Evolutionary conservation across 2,113 vertebrate genomes (phyloP), one percentile per base, ranked within the genome.

Genomic region (Coregonus clupeaformis): DNA sequence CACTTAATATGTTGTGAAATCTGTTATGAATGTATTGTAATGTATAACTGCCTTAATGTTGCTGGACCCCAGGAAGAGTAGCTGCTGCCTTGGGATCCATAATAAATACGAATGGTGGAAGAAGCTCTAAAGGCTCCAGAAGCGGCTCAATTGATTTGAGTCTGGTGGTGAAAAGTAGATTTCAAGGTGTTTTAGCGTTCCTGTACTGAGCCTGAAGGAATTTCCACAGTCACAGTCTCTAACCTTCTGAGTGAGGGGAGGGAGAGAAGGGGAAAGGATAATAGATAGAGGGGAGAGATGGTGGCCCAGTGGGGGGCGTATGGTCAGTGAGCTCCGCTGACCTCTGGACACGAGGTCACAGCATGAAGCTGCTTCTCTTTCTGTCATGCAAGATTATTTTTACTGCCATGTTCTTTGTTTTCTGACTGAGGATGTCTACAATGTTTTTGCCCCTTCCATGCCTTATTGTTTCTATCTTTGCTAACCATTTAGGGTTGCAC

Each of bases 161-260:
- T 42, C 49, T 64, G 6, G n/a, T 77, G 59, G 69, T 36, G 64
- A 47, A 9, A 69, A 71, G 59, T 69, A 42, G 22, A 75, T 75
- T 57, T 68, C 64, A 75, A 52, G 71, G 72, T 77, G 59, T 76
- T 62, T 75, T 36, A 42, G 4, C 22, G 49, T 12, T 22, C 16
- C 73, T 57, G 73, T 27, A 13, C 25, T 74, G 47, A 27, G 52
- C 22, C 67, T 45, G 64, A 63, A 69, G 55, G 68, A n/a, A 62
- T 76, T 76, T 76, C 32, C 22, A 45, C 9, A 60, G 30, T 20
- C 14, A 36, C 6, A 0, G 52, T 24, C 62, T 14, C 49, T 36
- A 64, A 47, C 11, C 20, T 1, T 20, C 57, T 69, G n/a, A 45
- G 36, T n/a, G 59, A 45, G 9, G 22, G 22, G 71, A 36, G 52